Evolutionary conservation across 2,888 invertebrate genomes (phyloP), one percentile per base, ranked within the genome.

Genomic region (Cephus pulcher): DNA sequence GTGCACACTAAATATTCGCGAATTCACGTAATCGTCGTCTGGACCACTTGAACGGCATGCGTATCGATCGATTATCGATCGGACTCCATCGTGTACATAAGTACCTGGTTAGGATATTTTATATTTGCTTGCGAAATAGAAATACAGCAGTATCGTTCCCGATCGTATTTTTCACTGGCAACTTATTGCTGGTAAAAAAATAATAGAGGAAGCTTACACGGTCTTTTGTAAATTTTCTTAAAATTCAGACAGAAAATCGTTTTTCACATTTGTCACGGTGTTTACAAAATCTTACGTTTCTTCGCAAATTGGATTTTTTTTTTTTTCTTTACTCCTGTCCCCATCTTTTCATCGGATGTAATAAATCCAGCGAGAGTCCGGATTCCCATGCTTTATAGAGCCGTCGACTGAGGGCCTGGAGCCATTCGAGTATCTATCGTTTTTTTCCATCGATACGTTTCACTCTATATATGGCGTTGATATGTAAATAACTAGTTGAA

Each of bases 391-490:
- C n/a, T 34, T 23, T 32, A 33, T 71, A 34, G 30, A 32, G 33
- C 9, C 75, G 56, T 69, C 74, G 35, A 77, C 37, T 6, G 32
- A 34, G 33, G 71, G 71, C 71, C 34, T 71, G 32, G 15, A 71
- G 33, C 71, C 33, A 34, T 71, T 71, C 23, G 3, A 71, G 33
- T 37, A 78, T 32, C 71, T 74, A 34, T 78, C 33, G 74, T 78
- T 76, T 76, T 35, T 74, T 37, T 34, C 1, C 56, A 71, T 15
- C 78, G 37, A 78, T 78, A 78, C 75, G 71, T 71, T 78, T 70
- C 78, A 68, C 35, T 78, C 78, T 71, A 78, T 78, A 78, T 78
- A 78, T 37, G 78, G 78, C 70, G 75, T 75, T 70, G 34, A 71
- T 71, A 75, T 75, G 75, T 75, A 71, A 75, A 71, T 74, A 75